Conservation (phyloP, 2,113 vertebrate species). For the Entomyzon cyanotis region DNA sequence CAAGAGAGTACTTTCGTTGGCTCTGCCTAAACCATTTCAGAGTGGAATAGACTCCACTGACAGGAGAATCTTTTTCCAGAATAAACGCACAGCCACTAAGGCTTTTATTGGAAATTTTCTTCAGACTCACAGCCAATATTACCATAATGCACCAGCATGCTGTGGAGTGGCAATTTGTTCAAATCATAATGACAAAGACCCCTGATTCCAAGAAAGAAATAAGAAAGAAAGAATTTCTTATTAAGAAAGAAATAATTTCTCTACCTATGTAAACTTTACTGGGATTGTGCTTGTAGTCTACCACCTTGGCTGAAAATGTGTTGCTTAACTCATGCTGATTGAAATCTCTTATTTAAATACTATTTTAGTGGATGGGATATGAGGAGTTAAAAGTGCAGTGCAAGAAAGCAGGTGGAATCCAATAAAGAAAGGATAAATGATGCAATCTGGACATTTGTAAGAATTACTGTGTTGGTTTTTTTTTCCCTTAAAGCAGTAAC, state of each 20-base stretch:
- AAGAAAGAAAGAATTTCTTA: not conserved
- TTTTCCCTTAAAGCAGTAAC: not conserved
- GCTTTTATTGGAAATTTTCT: not conserved
- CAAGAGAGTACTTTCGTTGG: not conserved
- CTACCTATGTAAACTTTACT: not conserved
- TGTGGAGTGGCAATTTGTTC: not conserved
- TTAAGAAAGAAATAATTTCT: not conserved
- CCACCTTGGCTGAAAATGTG: not conserved
- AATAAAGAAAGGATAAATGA: not conserved
- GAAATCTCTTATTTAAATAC: not conserved
- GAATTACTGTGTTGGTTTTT: not conserved
- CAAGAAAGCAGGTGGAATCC: not conserved
- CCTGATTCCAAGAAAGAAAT: not conserved
- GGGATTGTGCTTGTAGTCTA: not conserved
- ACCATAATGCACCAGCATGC: not conserved
- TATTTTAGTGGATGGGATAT: not conserved
- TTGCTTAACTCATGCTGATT: not conserved
- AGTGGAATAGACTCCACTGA: not conserved
- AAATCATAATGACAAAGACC: not conserved
- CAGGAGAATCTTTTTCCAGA: rapidly evolving
- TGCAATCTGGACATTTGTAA: not conserved
- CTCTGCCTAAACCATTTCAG: rapidly evolving
- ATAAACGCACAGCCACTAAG: not conserved
- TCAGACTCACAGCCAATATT: not conserved
- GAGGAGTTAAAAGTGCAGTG: not conserved